phyloP scores from a whole-genome alignment of 2,797 vertebrate genomes.

The Cuniculus paca region DNA sequence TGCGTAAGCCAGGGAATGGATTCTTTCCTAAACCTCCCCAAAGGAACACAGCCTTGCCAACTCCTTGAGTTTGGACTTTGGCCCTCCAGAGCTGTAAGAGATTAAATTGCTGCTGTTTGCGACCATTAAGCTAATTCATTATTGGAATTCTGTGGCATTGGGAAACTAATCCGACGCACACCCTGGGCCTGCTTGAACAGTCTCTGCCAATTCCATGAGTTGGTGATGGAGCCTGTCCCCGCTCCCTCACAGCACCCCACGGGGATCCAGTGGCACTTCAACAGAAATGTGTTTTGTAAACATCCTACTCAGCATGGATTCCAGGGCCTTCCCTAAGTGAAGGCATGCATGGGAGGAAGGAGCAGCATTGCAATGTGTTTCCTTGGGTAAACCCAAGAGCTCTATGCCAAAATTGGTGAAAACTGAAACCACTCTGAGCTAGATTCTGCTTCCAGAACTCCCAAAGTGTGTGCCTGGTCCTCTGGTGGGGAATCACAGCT shows the following conservation, averaged over 20 bases:
- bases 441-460: neutral
- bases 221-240: too few species aligned
- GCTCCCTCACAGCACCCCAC: rapidly evolving
- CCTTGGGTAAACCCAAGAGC: rapidly evolving
- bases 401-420: rapidly evolving
- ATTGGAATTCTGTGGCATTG: too few species aligned
- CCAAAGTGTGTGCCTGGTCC: neutral
- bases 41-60: neutral
- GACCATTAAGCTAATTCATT: too few species aligned
- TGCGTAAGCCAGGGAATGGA: rapidly evolving
- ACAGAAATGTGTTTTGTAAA: rapidly evolving
- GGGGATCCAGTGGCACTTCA: rapidly evolving
- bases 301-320: rapidly evolving
- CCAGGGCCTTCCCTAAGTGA: rapidly evolving
- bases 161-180: rapidly evolving
- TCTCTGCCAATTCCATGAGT: neutral
- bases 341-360: neutral
- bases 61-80: neutral
- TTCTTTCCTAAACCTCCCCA: neutral
- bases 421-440: too few species aligned
- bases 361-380: rapidly evolving
- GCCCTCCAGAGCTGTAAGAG: neutral
- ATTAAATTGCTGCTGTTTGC: rapidly evolving
- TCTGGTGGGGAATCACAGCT: neutral
- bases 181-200: rapidly evolving